Evolutionary conservation across 2,888 invertebrate species (phyloP), one percentile per base, ranked within the genome.

Genomic region (Peribatodes rhomboidaria): DNA sequence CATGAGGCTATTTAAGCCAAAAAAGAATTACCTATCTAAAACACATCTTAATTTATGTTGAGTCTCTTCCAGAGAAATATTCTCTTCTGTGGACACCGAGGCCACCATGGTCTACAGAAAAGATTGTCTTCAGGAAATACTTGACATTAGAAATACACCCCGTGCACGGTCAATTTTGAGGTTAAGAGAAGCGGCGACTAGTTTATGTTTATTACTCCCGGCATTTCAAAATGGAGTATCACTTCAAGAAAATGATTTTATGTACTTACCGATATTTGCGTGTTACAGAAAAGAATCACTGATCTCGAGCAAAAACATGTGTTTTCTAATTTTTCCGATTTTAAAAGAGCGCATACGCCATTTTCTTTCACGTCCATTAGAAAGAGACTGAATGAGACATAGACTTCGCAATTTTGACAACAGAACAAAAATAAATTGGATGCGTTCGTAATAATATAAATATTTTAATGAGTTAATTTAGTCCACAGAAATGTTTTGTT

Each of bases 121-220:
- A n/a, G 41, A 41, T 14, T 41, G 41, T 41, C 41, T n/a, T 41
- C 41, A 41, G 41, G 41, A 41, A 41, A 41, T 10, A 41, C 41
- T 41, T 41, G 16, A 14, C 41, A 41, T 41, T 14, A 41, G 8
- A 41, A 41, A 41, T 41, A 41, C 41, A 41, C n/a, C 41, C 16
- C 41, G 14, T 41, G 13, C 41, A 14, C 41, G n/a, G 6, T 41
- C 41, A 41, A 41, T 41, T 41, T 41, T 41, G 41, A 41, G 14
- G 37, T 37, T 37, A 37, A n/a, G 41, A n/a, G 16, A 41, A 41
- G 13, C 13, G 1, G n/a, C 41, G 41, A 41, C 16, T n/a, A 41
- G 16, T 41, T 41, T 41, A 41, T 14, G n/a, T 41, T n/a, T 14
- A 41, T 41, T 41, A 14, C 13, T 13, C 41, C 41, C 41, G 41